These are phyloP conservation scores for Sesamia inferens DNA, from an alignment of 2,888 invertebrate species.

Conservation along the genomic window DNA sequence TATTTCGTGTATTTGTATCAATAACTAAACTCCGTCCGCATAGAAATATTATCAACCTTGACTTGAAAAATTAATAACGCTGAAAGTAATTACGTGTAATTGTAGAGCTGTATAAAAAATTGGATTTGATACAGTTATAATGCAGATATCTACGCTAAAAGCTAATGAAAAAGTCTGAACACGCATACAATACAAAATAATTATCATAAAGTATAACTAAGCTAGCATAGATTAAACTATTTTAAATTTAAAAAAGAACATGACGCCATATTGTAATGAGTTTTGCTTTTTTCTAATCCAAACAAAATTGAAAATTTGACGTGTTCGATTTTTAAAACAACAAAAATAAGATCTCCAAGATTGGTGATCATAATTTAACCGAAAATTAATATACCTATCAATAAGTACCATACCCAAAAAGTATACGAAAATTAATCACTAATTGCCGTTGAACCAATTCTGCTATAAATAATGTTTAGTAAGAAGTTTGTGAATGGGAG, in stretches of 20 bases:
- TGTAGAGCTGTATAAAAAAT: constrained; percentile 1
- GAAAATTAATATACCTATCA: constrained; percentile 24
- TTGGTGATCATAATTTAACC: constrained; percentile 2
- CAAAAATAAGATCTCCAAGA: neutral
- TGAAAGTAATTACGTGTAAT: constrained; percentile 20
- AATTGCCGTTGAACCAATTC: constrained; percentile 48
- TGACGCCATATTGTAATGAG: constrained; percentile 3
- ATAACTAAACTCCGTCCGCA: too few species aligned
- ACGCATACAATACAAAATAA: constrained; percentile 7
- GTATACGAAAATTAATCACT: constrained; percentile 19
- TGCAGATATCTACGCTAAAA: neutral
- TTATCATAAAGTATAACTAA: constrained; percentile 7
- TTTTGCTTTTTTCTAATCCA: neutral
- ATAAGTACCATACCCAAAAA: constrained; percentile 19
- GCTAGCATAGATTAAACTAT: neutral
- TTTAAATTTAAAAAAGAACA: neutral
- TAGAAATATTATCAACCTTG: neutral
- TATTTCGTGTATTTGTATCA: too few species aligned
- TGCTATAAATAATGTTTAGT: constrained; percentile 48
- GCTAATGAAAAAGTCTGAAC: neutral
- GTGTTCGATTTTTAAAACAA: neutral
- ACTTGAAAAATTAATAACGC: constrained; percentile 9
- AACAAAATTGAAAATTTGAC: neutral
- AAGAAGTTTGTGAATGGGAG: constrained; percentile 67
- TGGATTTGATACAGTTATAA: neutral